A percentile compares a stretch with the other conserved stretches of the same genome.
Evolutionary conservation across 2,797 vertebrate genomes (phyloP).

Genomic region (Holocentrus rufus): DNA sequence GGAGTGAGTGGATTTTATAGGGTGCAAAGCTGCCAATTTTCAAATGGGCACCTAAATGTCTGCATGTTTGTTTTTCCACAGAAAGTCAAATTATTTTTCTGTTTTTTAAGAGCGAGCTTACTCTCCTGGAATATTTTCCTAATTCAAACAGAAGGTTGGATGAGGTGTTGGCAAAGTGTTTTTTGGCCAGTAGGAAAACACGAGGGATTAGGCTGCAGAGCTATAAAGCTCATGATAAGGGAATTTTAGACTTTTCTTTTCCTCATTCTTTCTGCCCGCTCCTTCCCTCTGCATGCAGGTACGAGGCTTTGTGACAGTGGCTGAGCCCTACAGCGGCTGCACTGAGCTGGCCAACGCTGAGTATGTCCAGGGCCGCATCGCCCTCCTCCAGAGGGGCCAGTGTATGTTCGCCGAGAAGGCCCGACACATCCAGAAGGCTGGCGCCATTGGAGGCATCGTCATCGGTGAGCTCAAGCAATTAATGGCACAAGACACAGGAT

Average conservation of each 20-base stretch:
- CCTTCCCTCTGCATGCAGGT: slow-evolving; percentile 78
- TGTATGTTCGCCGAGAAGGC: slow-evolving; percentile 99
- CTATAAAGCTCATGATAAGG: neutral
- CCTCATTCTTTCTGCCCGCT: neutral
- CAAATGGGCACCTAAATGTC: slow-evolving; percentile 16
- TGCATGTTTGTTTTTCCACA: slow-evolving; percentile 37
- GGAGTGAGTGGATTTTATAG: slow-evolving; percentile 84
- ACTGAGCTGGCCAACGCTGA: slow-evolving; percentile 90
- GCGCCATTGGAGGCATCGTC: slow-evolving; percentile 96
- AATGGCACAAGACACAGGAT: slow-evolving; percentile 35
- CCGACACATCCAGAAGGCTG: slow-evolving; percentile 94
- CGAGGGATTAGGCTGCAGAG: neutral
- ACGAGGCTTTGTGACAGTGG: slow-evolving; percentile 91
- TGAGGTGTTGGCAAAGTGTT: neutral
- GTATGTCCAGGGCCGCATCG: slow-evolving; percentile 91
- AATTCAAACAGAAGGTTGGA: slow-evolving; percentile 15
- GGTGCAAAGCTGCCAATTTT: slow-evolving; percentile 20
- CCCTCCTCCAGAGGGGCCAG: slow-evolving; percentile 95
- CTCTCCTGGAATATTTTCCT: slow-evolving; percentile 26
- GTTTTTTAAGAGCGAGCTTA: slow-evolving; percentile 33
- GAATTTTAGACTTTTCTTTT: neutral
- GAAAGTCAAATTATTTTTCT: neutral
- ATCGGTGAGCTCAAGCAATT: slow-evolving; percentile 85
- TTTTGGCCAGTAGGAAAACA: neutral
- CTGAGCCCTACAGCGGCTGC: slow-evolving; percentile 96